phyloP scores from a whole-genome alignment of 2,113 vertebrate genomes.

The Dasypus novemcinctus region DNA sequence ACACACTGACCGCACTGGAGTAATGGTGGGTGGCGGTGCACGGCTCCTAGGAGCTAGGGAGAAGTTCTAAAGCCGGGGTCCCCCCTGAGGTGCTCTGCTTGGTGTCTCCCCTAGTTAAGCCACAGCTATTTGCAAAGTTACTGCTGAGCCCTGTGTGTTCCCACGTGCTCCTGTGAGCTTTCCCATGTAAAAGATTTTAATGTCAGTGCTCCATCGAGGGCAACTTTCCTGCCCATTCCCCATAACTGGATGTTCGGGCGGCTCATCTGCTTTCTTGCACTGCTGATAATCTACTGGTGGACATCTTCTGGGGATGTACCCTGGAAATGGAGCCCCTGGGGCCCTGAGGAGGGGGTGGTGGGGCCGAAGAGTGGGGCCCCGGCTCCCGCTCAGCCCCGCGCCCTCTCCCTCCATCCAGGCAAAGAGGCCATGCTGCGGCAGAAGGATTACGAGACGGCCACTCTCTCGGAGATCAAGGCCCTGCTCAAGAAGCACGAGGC shows the following conservation, averaged over 20 bases:
- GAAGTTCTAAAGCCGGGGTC: neutral
- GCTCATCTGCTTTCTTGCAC: neutral
- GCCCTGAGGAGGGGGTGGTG: neutral
- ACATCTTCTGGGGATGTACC: neutral
- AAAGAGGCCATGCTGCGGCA: constrained; percentile 95
- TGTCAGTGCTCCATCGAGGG: fast-evolving
- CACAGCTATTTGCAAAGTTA: neutral
- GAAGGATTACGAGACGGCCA: constrained; percentile 94
- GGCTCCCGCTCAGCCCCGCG: neutral
- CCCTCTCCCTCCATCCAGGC: constrained; percentile 81
- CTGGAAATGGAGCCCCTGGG: neutral
- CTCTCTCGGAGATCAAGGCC: constrained; percentile 97
- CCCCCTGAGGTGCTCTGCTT: neutral
- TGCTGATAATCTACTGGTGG: fast-evolving
- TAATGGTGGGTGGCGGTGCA: too few relatives aligned
- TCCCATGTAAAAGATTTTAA: fast-evolving
- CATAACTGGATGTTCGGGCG: fast-evolving
- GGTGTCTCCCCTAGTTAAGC: neutral
- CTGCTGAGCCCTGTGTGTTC: fast-evolving
- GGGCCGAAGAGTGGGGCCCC: neutral
- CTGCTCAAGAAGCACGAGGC: constrained; percentile 99
- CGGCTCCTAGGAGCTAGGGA: neutral
- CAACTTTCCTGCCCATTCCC: fast-evolving
- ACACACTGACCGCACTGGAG: fast-evolving
- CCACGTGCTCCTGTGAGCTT: neutral